Conservation (phyloP, 1,140 invertebrate genomes). For the Papilio polyxenes region DNA sequence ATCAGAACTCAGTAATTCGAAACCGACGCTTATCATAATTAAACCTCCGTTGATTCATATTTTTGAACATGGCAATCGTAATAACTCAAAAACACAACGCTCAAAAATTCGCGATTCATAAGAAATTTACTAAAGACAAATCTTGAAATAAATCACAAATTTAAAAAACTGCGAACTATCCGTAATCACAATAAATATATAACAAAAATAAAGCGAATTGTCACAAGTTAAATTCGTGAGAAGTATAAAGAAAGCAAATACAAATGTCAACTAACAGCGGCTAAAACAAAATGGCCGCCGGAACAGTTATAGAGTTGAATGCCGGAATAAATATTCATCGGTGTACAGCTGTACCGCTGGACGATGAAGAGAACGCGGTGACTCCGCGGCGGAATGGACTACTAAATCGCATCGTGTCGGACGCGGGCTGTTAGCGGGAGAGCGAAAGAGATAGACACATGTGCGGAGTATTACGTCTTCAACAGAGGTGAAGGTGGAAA, state of each 20-base stretch:
- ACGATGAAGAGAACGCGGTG: constrained; percentile 41
- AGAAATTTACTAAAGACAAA: too few relatives aligned
- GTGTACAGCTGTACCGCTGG: constrained; percentile 56
- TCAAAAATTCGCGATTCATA: background rate
- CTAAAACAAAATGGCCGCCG: constrained; percentile 53
- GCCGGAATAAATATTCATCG: constrained; percentile 68
- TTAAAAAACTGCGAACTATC: background rate
- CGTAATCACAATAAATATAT: background rate
- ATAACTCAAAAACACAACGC: background rate
- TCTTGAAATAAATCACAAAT: too few relatives aligned
- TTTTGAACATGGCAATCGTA: background rate
- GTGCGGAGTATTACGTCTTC: constrained; percentile 31
- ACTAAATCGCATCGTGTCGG: background rate
- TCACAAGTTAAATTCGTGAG: background rate
- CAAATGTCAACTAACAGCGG: constrained; percentile 31
- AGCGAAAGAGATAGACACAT: constrained; percentile 48
- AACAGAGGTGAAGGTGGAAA: constrained; percentile 64
- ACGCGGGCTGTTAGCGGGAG: constrained; percentile 22
- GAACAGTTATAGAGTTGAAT: constrained; percentile 38
- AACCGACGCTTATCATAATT: background rate
- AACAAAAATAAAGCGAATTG: background rate
- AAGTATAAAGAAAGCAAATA: background rate
- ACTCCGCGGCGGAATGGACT: constrained; percentile 4
- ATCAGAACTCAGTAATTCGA: background rate
- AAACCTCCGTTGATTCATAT: too few relatives aligned